Evolutionary conservation across 2,888 invertebrate species (phyloP), one percentile per base, ranked within the genome.

Genomic region (Drosophila affinis): DNA sequence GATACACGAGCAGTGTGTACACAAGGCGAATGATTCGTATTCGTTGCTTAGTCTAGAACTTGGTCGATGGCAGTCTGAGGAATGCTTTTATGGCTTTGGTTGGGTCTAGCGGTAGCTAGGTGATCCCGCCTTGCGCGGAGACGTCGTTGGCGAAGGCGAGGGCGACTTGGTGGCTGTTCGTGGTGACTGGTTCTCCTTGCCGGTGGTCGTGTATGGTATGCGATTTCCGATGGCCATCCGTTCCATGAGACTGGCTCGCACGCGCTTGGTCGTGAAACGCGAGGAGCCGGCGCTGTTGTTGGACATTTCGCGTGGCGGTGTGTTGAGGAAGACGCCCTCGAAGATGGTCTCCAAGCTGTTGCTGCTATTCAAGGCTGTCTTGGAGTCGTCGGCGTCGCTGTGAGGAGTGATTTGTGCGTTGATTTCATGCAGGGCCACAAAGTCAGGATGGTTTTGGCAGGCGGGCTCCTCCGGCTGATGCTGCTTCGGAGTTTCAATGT

Each of bases 371-470:
- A 85, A 53, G 5, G 27, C 56, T n/a, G 34, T 9, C 39, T 51
- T 51, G 3, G 83, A 75, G 21, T 76, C 76, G 21, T 73, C 59
- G 9, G 54, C 76, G 34, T 89, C 88, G 59, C 74, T 87, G 7
- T 91, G 91, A 21, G 91, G 90, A 72, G 88, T 90, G 9, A 92
- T 92, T 63, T 91, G 90, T 3, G 91, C 90, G 71, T 92, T 90
- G 39, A 92, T 91, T 59, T 91, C 92, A 18, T 90, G 89, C 46
- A 92, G 74, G 0, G 92, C 77, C 21, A 92, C 89, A 55, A 82
- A 91, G 32, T 92, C 91, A 0, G 89, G 82, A 57, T 90, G 78
- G 46, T 81, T 78, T n/a, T 67, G 73, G 14, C 59, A 63, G 9
- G 45, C 46, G 29, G 59, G 72, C n/a, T 72, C 64, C 39, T 55